Conservation (phyloP, 2,113 vertebrate genomes). For the Oenanthe melanoleuca region DNA sequence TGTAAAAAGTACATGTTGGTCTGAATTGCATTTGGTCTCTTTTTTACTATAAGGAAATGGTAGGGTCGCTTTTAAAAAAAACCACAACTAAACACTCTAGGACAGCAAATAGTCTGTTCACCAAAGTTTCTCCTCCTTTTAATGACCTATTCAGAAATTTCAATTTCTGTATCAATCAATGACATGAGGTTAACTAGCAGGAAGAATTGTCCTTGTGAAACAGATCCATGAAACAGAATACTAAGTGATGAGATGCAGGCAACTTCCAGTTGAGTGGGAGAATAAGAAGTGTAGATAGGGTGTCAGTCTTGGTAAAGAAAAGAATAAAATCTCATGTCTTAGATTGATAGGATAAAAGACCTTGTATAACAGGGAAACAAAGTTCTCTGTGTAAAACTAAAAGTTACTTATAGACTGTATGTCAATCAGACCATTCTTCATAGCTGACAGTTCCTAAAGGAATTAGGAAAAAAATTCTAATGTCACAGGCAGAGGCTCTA, state of each 20-base stretch:
- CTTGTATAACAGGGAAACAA: slow-evolving; percentile 39
- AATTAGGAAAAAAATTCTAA: background rate
- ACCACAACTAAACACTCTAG: background rate
- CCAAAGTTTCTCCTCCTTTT: background rate
- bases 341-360: slow-evolving; percentile 25
- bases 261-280: slow-evolving; percentile 13
- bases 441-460: slow-evolving; percentile 26
- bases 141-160: background rate
- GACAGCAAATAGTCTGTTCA: background rate
- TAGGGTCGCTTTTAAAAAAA: background rate
- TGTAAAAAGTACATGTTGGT: background rate
- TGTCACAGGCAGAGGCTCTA: background rate
- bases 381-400: slow-evolving; percentile 30
- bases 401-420: slow-evolving; percentile 17
- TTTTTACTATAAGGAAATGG: background rate
- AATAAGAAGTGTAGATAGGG: background rate
- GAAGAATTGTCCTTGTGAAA: background rate
- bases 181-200: background rate
- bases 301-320: slow-evolving; percentile 23
- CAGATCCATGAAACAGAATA: background rate
- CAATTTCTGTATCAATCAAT: background rate
- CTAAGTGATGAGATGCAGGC: background rate
- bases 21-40: background rate
- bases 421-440: slow-evolving; percentile 41
- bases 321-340: slow-evolving; percentile 16